Percentiles rank a stretch among this genome's conserved stretches.
Conservation (phyloP, 1,140 invertebrate species). For the Adelges cooleyi region DNA sequence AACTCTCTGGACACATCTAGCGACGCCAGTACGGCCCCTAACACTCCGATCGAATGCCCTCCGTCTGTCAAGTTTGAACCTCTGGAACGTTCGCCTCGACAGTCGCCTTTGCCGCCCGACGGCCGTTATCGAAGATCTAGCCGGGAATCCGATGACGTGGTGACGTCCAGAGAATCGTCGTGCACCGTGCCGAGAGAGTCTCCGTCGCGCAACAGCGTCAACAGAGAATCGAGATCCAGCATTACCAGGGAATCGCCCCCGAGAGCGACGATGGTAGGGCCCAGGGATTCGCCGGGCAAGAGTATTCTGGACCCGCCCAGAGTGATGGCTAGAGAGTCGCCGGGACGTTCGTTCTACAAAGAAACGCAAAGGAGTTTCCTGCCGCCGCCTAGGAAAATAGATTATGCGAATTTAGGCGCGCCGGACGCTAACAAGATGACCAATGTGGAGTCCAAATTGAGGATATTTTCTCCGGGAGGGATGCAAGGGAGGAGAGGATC, state of each 20-base stretch:
- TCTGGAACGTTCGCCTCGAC: neutral
- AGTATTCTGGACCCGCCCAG: conserved; percentile 16
- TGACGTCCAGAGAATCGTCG: neutral
- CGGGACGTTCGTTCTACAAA: conserved; percentile 27
- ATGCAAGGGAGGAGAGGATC: conserved; percentile 33
- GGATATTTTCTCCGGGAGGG: conserved; percentile 29
- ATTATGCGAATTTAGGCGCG: conserved; percentile 33
- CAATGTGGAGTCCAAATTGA: conserved; percentile 33
- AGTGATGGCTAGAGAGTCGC: conserved; percentile 25
- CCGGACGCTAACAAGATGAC: conserved; percentile 17
- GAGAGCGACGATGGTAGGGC: conserved; percentile 11
- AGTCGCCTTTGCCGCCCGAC: conserved; percentile 13
- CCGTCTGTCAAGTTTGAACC: conserved; percentile 19
- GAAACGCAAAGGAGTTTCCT: conserved; percentile 31
- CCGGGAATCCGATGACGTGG: neutral
- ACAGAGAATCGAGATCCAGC: conserved; percentile 27
- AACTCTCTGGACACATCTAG: conserved; percentile 21
- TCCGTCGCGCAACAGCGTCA: conserved; percentile 23
- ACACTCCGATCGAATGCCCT: conserved; percentile 14
- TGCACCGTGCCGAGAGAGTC: conserved; percentile 22
- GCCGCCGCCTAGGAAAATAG: conserved; percentile 34
- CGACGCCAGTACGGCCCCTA: conserved; percentile 15
- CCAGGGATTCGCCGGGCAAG: conserved; percentile 10
- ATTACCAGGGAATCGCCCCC: conserved; percentile 30
- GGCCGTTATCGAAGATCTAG: conserved; percentile 14